Evolutionary conservation across 2,113 vertebrate species (phyloP).

Genomic region (Barbus barbus): DNA sequence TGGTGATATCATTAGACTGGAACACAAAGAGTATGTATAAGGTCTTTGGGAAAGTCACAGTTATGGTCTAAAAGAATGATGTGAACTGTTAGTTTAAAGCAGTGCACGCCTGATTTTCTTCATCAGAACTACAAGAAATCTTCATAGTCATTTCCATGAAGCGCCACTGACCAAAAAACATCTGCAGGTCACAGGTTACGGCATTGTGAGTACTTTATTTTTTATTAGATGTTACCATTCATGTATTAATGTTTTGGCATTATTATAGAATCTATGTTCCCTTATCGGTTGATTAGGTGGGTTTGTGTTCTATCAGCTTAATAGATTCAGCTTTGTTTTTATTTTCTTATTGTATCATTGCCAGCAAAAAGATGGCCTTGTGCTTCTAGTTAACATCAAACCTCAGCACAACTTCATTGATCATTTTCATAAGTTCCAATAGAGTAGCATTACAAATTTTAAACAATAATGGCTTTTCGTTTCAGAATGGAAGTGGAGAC

Average conservation of each 20-base stretch:
- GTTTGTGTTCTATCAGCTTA: background rate
- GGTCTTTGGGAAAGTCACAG: conserved; percentile 12
- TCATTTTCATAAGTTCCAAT: background rate
- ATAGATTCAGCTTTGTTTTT: background rate
- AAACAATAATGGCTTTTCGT: background rate
- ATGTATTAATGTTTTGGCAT: background rate
- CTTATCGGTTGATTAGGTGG: background rate
- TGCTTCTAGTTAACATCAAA: background rate
- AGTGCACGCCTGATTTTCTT: background rate
- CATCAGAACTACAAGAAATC: conserved; percentile 91
- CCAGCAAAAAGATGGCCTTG: background rate
- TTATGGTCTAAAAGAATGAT: background rate
- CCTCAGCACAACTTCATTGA: too few relatives aligned
- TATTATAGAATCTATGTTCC: background rate
- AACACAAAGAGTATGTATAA: conserved; percentile 86
- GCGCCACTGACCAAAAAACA: conserved; percentile 95
- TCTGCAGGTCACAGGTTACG: conserved; percentile 96
- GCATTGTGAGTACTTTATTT: conserved; percentile 82
- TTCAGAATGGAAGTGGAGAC: conserved; percentile 92
- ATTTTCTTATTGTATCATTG: background rate
- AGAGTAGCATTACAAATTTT: background rate
- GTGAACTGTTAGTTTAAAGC: background rate
- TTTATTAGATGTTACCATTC: too few relatives aligned
- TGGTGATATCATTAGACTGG: conserved; percentile 83
- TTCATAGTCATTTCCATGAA: conserved; percentile 93